Evolutionary conservation across 2,113 vertebrate species (phyloP).

Genomic region (Lepus americanus): DNA sequence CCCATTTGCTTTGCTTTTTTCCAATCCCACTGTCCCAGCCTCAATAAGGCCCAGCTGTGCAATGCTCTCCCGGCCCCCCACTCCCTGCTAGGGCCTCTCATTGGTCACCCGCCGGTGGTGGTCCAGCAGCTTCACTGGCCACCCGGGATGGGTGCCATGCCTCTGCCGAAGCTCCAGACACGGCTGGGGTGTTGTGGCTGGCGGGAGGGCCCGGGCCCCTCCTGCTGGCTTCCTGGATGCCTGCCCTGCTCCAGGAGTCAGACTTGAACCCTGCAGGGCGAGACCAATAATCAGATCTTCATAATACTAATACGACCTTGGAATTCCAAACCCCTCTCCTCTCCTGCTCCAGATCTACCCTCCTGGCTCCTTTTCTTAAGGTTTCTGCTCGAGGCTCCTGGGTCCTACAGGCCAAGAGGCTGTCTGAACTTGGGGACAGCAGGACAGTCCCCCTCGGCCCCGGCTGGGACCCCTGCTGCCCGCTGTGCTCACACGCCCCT

Average conservation of each 20-base stretch:
- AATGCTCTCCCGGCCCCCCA: no score
- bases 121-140: not conserved
- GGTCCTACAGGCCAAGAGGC: not conserved
- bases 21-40: not conserved
- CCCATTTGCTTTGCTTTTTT: slow-evolving; percentile 39
- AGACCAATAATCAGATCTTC: not conserved
- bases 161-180: not conserved
- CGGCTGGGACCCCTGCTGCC: not conserved
- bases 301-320: not conserved
- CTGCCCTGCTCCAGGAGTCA: not conserved
- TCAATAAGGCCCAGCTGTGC: no score
- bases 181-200: not conserved
- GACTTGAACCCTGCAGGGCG: not conserved
- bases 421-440: not conserved
- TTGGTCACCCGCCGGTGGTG: no score
- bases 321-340: not conserved
- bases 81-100: no score
- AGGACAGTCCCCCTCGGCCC: not conserved
- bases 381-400: not conserved
- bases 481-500: not conserved
- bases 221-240: not conserved
- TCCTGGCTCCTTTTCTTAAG: not conserved
- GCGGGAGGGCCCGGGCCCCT: not conserved
- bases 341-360: not conserved
- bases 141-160: not conserved